These are phyloP conservation scores for Chiloscyllium plagiosum DNA, from an alignment of 2,113 vertebrate species.

Conservation along the genomic window DNA sequence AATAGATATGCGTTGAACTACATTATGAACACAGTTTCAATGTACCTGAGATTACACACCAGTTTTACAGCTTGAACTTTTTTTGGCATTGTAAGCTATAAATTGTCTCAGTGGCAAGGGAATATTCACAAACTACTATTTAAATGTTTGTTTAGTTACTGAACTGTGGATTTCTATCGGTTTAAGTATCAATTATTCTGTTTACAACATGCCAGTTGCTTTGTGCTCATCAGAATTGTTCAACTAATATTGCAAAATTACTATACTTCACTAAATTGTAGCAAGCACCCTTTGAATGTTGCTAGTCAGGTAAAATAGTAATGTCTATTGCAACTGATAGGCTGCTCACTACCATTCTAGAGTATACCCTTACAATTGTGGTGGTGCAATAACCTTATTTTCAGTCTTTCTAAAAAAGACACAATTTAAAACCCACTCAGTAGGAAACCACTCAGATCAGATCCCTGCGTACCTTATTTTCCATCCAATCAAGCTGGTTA, in stretches of 20 bases:
- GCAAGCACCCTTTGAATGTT: neutral
- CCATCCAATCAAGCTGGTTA: too few species aligned
- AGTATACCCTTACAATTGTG: neutral
- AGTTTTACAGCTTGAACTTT: too few species aligned
- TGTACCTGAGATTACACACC: neutral
- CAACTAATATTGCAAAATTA: neutral
- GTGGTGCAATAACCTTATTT: neutral
- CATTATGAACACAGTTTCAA: neutral
- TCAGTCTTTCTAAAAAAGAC: neutral
- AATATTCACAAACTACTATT: neutral
- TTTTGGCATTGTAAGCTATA: neutral
- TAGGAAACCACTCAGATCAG: neutral
- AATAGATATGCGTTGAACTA: neutral
- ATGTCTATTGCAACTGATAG: neutral
- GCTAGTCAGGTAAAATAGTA: neutral
- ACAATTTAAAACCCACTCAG: neutral
- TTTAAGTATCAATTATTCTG: neutral
- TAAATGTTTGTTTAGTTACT: neutral
- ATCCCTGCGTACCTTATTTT: neutral
- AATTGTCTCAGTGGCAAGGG: neutral
- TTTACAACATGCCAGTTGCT: neutral
- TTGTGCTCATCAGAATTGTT: neutral
- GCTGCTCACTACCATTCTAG: neutral
- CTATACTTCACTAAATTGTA: neutral
- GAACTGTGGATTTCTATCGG: neutral